These are phyloP conservation scores for Darevskia mixta DNA, from an alignment of 2,797 vertebrate species.

Conservation along the genomic window DNA sequence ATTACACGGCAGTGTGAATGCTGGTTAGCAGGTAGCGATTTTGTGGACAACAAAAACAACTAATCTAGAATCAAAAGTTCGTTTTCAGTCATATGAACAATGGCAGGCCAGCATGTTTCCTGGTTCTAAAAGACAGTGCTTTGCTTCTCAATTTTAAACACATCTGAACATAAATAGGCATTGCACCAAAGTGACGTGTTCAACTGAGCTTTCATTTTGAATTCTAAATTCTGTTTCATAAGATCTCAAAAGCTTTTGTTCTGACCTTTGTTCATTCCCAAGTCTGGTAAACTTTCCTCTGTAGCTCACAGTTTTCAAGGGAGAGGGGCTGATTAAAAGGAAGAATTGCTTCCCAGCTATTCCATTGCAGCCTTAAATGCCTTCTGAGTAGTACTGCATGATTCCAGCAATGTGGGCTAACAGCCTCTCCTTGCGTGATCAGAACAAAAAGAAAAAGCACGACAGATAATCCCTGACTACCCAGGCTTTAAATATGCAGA, in stretches of 20 bases:
- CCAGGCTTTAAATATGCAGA: conserved; percentile 93
- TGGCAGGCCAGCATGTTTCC: rapidly evolving
- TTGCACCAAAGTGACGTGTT: background rate
- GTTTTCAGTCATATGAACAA: conserved; percentile 5
- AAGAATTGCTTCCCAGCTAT: conserved; percentile 13
- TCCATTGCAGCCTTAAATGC: conserved; percentile 32
- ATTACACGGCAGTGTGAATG: conserved; percentile 21
- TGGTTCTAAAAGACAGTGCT: background rate
- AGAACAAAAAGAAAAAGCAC: conserved; percentile 84
- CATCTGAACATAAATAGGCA: conserved; percentile 34
- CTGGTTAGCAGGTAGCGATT: conserved; percentile 38
- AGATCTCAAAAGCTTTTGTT: conserved; percentile 1
- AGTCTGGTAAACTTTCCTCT: background rate
- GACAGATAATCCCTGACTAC: conserved; percentile 91
- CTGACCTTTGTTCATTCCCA: conserved; percentile 1
- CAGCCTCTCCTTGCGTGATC: conserved; percentile 87
- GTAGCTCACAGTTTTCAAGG: conserved; percentile 5
- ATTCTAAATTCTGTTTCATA: conserved; percentile 23
- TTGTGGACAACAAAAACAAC: conserved; percentile 20
- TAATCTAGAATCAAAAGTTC: conserved; percentile 35
- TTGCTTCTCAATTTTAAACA: no score
- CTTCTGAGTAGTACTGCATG: background rate
- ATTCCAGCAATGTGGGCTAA: conserved; percentile 57
- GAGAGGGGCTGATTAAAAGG: conserved; percentile 21
- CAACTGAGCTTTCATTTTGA: background rate